Percentiles rank a stretch among this genome's conserved stretches.
Conservation (phyloP, 1,140 invertebrate species). For the Lepidurus couesii region DNA sequence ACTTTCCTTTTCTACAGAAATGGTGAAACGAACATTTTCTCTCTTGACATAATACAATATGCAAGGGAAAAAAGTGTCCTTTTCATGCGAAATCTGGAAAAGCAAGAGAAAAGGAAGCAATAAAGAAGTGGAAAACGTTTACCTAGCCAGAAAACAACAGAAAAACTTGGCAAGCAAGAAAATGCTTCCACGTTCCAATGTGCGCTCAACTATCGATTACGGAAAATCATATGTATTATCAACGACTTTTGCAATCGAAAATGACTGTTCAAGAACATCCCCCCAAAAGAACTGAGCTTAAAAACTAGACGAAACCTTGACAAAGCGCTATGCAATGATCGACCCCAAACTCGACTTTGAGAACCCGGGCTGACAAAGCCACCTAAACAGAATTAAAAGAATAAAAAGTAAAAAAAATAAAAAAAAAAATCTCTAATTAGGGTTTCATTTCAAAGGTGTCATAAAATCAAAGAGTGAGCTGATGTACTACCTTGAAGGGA, state of each 20-base stretch:
- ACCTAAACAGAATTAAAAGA: constrained; percentile 48
- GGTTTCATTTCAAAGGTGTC: constrained; percentile 17
- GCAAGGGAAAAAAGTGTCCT: too few species aligned
- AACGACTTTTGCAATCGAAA: constrained; percentile 16
- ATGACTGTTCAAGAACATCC: neutral
- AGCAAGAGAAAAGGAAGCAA: too few species aligned
- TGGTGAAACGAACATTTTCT: too few species aligned
- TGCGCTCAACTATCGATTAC: neutral
- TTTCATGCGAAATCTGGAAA: too few species aligned
- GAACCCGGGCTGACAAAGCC: constrained; percentile 63
- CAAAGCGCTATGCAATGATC: constrained; percentile 77
- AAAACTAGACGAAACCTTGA: constrained; percentile 55
- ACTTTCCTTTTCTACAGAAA: too few species aligned
- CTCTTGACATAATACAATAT: too few species aligned
- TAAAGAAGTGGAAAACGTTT: neutral
- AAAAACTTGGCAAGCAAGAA: neutral
- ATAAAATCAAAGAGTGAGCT: constrained; percentile 32
- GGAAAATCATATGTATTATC: neutral
- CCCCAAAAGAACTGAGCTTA: neutral
- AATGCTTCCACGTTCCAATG: neutral
- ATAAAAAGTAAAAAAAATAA: constrained; percentile 34
- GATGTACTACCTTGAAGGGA: constrained; percentile 64
- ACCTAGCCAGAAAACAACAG: neutral
- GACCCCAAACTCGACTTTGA: constrained; percentile 68
- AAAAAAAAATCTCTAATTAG: too few species aligned